Percentiles rank a stretch among this genome's conserved stretches.
Conservation (phyloP, 2,113 vertebrate species). For the Lampris megalopsis region DNA sequence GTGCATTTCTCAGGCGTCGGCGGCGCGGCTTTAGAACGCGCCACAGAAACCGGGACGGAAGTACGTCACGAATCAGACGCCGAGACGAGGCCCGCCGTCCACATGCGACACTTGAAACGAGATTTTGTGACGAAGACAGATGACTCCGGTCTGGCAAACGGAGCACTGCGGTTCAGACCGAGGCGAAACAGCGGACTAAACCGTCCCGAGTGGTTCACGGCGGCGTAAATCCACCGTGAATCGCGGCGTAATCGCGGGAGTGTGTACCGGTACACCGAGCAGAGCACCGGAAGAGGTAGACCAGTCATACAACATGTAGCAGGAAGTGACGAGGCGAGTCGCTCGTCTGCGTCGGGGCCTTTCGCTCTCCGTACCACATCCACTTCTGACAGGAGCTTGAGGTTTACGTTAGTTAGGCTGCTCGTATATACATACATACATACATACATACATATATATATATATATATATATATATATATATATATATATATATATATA, state of each 20-base stretch:
- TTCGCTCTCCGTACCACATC: slow-evolving; percentile 7
- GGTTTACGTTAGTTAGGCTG: slow-evolving; percentile 24
- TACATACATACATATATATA: slow-evolving; percentile 49
- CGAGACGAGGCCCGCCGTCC: slow-evolving; percentile 71
- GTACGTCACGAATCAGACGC: not conserved
- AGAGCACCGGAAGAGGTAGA: slow-evolving; percentile 68
- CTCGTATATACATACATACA: not conserved
- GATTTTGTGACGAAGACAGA: slow-evolving; percentile 25
- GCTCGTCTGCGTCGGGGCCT: not conserved
- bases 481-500: too few relatives aligned
- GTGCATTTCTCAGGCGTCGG: slow-evolving; percentile 15
- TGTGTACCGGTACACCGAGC: slow-evolving; percentile 31
- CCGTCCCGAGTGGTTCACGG: not conserved
- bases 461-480: slow-evolving; percentile 24
- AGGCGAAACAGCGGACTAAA: slow-evolving; percentile 1
- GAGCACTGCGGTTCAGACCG: not conserved
- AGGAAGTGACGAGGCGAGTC: slow-evolving; percentile 14
- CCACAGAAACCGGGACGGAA: slow-evolving; percentile 4
- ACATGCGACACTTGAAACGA: slow-evolving; percentile 32
- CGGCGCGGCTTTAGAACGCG: slow-evolving; percentile 10
- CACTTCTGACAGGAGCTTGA: slow-evolving; percentile 10
- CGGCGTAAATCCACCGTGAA: not conserved
- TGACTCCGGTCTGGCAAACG: slow-evolving; percentile 40
- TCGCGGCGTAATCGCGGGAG: slow-evolving; percentile 38
- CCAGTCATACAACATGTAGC: slow-evolving; percentile 42